Base-by-base conservation (phyloP, 2,113 vertebrate genomes). In the Plotosus lineatus region DNA sequence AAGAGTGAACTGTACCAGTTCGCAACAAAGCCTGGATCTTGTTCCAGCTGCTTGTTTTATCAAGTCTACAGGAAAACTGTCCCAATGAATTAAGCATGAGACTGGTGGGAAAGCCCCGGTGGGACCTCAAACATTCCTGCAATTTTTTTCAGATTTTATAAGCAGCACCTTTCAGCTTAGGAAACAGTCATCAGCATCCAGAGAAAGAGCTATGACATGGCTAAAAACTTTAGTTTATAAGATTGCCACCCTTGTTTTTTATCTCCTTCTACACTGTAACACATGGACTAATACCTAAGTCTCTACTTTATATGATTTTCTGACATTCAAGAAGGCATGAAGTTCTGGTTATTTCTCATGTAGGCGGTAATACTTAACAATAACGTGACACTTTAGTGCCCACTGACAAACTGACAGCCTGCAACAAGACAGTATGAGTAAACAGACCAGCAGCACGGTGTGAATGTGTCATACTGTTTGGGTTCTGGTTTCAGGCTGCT, bases 51-150 rank as follows among this genome's bases (percentile, higher is more conserved):
- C 51, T 50, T 68, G 63, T 81, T 31, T 12, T 76, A 80, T 76
- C 77, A 73, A 77, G 44, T 50, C 38, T 74, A 61, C 77, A 80
- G 69, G 77, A 84, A 40, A 60, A 60, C 42, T 80, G 78, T 84
- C 82, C 71, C 63, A 33, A 75, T 80, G 80, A 84, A 81, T 86
- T 86, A 84, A 84, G 73, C 66, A 73, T 78, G 80, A 86, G 71
- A 56, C 48, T 69, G 78, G 77, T 77, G 77, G 82, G 77, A 82
- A 86, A 84, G 68, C 51, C 80, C 85, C 85, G 71, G 77, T 55
- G 66, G 85, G 85, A 84, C 69, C 28, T 44, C 74, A 82, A 80
- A 73, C 83, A 84, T 86, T 86, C 85, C 75, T 80, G 83, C 78
- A 79, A 80, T 86, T 78, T 77, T 78, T 77, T 79, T 83, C 36